Percentiles rank a stretch among this genome's conserved stretches.
Evolutionary conservation across 2,113 vertebrate genomes (phyloP).

Genomic region (Cyprinus carpio): DNA sequence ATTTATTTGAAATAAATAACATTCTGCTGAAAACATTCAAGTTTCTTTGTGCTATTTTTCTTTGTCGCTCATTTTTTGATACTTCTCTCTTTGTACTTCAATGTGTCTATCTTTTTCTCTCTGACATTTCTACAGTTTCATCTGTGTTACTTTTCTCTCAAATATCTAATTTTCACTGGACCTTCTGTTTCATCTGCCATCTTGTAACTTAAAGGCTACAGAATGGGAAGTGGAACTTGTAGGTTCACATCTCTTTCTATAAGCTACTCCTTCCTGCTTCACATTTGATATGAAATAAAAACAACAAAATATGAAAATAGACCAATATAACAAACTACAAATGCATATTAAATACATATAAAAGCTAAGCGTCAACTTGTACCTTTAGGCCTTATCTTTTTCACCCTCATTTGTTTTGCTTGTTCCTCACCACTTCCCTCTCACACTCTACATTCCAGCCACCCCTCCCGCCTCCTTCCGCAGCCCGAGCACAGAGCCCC

Average conservation of each 20-base stretch:
- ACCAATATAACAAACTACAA: not conserved
- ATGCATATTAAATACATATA: not conserved
- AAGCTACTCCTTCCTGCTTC: not conserved
- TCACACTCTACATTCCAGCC: slow-evolving; percentile 62
- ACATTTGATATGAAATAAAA: not conserved
- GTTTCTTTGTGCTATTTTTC: slow-evolving; percentile 70
- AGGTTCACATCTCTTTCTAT: not conserved
- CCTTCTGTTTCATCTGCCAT: not conserved
- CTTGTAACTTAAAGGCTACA: not conserved
- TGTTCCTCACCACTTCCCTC: slow-evolving; percentile 12
- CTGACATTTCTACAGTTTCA: slow-evolving; percentile 43
- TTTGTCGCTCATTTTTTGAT: slow-evolving; percentile 24
- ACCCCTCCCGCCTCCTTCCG: slow-evolving; percentile 72
- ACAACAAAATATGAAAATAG: not conserved
- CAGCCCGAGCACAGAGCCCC: slow-evolving; percentile 77
- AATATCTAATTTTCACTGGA: not conserved
- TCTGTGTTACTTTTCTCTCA: slow-evolving; percentile 60
- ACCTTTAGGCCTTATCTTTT: slow-evolving; percentile 12
- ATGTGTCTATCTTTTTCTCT: slow-evolving; percentile 45
- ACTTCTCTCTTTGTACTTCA: slow-evolving; percentile 35
- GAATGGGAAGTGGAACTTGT: not conserved
- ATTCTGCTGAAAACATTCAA: slow-evolving; percentile 27
- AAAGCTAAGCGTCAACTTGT: not conserved
- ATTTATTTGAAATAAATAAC: not conserved
- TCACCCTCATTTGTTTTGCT: slow-evolving; percentile 19